Base-by-base conservation (phyloP, 2,797 vertebrate genomes). In the Tiaroga cobitis region DNA sequence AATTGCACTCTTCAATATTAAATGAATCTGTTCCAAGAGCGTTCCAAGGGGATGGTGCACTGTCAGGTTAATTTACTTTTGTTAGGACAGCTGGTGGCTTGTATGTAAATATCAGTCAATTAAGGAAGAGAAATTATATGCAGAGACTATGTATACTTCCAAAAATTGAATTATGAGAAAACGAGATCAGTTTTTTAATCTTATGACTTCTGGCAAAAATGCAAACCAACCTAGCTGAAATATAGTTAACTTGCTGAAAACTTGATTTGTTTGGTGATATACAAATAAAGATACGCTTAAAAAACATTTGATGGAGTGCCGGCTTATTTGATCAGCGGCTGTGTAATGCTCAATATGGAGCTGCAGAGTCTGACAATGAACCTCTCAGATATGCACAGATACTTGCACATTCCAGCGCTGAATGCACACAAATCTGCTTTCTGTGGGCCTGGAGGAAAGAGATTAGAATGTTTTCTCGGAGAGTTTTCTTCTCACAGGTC, bases 31-130 rank as follows among this genome's bases (percentile, higher is more conserved):
- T 88, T 87, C 72, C 59, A 82, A 74, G 63, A 67, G 78, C 6
- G 11, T 51, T 85, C 81, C 72, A 61, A 74, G 68, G 91, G 88
- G 90, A 92, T 87, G 81, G 88, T 93, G 91, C 91, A 90, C 92
- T 88, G 59, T 88, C 90, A 93, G 91, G 92, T 93, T 94, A 91
- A 93, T 94, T 93, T 89, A 90, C 89, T 92, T 89, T 89, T 92
- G 87, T 92, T 82, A 34, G 90, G 90, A 92, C 93, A 93, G 92
- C 92, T 93, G 92, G 90, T 92, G 90, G 91, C 92, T 92, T 91
- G 90, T 74, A 92, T 93, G 91, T 92, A 93, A 94, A 93, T 93
- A 94, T 91, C 91, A 88, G 89, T 88, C 80, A 87, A 86, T 89
- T 87, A 90, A 88, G 49, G 37, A 70, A 82, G 86, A 89, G 88